These are phyloP conservation scores for Alviniconcha marisindica DNA, from an alignment of 1,140 invertebrate genomes.

Conservation along the genomic window DNA sequence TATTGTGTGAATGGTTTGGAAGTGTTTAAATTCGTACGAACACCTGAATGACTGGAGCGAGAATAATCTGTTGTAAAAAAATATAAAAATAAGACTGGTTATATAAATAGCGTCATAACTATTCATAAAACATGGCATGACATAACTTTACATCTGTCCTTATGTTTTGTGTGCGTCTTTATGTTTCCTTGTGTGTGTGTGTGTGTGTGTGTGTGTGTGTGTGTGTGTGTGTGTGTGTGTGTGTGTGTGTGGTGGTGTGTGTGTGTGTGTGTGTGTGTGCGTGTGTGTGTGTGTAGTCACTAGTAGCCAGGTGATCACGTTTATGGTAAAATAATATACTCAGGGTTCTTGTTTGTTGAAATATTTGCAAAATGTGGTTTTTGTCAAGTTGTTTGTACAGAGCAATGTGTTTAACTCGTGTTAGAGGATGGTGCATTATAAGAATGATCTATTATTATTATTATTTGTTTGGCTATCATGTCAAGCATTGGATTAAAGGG, in stretches of 20 bases:
- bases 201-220: slow-evolving; percentile 16
- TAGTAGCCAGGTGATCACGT: neutral
- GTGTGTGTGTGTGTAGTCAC: neutral
- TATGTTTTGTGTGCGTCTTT: slow-evolving; percentile 16
- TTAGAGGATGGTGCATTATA: neutral
- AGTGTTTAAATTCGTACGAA: no score
- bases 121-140: neutral
- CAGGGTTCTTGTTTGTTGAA: neutral
- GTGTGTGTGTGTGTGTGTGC: slow-evolving; percentile 16
- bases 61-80: no score
- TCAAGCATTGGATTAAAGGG: no score
- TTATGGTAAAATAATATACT: neutral
- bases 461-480: no score
- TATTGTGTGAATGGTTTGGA: no score
- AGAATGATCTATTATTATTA: no score
- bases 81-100: no score
- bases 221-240: slow-evolving; percentile 8
- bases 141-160: neutral
- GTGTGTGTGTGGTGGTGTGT: slow-evolving; percentile 4
- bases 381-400: neutral
- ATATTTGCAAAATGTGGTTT: neutral
- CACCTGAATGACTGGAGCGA: no score
- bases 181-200: slow-evolving; percentile 17
- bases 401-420: neutral
- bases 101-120: no score